Evolutionary conservation across 2,888 invertebrate genomes (phyloP), one percentile per base, ranked within the genome.

Genomic region (Syritta pipiens): DNA sequence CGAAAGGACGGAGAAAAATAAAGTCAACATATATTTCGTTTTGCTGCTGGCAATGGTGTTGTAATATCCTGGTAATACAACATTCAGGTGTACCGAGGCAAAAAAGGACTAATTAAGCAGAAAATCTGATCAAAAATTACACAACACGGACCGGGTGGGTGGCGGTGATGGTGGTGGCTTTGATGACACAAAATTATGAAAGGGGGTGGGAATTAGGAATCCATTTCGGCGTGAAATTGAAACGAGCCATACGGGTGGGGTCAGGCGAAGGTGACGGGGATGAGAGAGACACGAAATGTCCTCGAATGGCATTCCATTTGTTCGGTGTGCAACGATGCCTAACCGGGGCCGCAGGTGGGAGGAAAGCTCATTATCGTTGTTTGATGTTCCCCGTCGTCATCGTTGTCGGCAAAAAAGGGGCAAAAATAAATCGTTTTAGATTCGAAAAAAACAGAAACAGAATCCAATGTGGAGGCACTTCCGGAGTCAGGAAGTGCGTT

Each of bases 61-160:
- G 49, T 63, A 51, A 63, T 42, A 30, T 30, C 22, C 22, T 22
- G 51, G 42, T 53, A 65, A 44, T 65, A 32, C 24, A 44, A 53
- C 26, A 40, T 63, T 63, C 49, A 51, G 35, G 40, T 53, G 42
- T 24, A 12, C 30, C 53, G 42, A 65, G 32, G 42, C 46, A 67
- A 55, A 67, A 55, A 48, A 51, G 24, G 48, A 28, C 67, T 67
- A 67, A 67, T 67, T 67, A 57, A 67, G 67, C 67, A 57, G 67
- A 67, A 67, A 57, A 67, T 67, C 46, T 57, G 67, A 67, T 67
- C 67, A 67, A 57, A 57, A 57, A 57, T 65, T 67, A 67, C 55
- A 7, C 48, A 37, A 37, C 24, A 12, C 24, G n/a, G n/a, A n/a
- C n/a, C n/a, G 14, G 28, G 20, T 22, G 59, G 57, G 7, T 9